phyloP scores from a whole-genome alignment of 2,797 vertebrate genomes.

The Lerista edwardsae region DNA sequence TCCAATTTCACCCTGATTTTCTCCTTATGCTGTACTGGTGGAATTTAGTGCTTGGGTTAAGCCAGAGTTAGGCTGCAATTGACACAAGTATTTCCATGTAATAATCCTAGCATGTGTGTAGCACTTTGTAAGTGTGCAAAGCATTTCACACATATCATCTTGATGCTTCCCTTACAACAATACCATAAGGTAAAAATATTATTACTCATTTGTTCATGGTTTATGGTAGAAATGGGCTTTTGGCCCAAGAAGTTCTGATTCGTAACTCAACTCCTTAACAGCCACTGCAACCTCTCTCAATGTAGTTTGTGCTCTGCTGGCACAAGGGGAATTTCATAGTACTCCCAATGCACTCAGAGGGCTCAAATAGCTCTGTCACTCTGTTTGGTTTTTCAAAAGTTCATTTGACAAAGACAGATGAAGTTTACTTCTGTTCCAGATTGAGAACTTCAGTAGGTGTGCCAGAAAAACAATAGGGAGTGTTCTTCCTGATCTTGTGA shows the following conservation, averaged over 20 bases:
- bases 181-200: too few species aligned
- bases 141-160: too few species aligned
- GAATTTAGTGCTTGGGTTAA: not conserved
- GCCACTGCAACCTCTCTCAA: too few species aligned
- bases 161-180: too few species aligned
- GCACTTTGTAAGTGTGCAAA: not conserved
- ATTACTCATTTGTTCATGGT: too few species aligned
- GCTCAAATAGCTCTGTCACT: not conserved
- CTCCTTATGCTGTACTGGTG: not conserved
- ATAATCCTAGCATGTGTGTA: too few species aligned
- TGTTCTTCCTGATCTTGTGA: not conserved
- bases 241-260: too few species aligned
- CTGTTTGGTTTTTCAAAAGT: conserved; percentile 13
- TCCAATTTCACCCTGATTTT: not conserved
- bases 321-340: not conserved
- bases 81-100: too few species aligned
- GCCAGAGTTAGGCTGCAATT: not conserved
- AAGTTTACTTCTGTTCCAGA: not conserved
- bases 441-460: not conserved
- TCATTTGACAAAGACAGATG: not conserved
- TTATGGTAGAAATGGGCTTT: too few species aligned
- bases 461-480: not conserved
- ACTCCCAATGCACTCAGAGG: not conserved
- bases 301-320: not conserved
- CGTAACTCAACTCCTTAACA: too few species aligned